Evolutionary conservation across 2,888 invertebrate species (phyloP), one percentile per base, ranked within the genome.

Genomic region (Proisotoma minuta): DNA sequence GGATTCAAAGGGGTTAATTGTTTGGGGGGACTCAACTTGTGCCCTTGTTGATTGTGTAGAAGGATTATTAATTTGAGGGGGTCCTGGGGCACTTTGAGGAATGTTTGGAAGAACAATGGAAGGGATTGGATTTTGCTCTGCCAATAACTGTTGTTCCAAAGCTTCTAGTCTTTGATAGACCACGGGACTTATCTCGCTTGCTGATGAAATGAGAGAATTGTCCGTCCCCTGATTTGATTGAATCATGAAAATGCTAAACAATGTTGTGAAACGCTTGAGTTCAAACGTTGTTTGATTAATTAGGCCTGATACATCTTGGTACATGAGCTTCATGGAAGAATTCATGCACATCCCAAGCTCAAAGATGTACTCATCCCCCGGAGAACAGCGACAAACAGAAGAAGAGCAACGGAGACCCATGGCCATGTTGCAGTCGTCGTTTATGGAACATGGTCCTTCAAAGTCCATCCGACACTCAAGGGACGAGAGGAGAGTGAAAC

Each of bases 341-440:
- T 64, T 67, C 29, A 67, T 51, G 24, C 67, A 67, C 8, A 53
- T 8, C 3, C 62, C 64, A 39, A 67, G 50, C 39, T 67, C 66
- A n/a, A 56, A 59, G 5, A 67, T 10, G 49, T 54, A 67, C 0
- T 60, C 12, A 10, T 48, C 57, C n/a, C 27, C 39, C 20, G 26
- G 18, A 2, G 47, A 24, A 34, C 67, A 67, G 12, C 24, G 34
- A 34, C 66, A 67, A 26, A 26, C 27, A n/a, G 59, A 62, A 10
- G 57, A 22, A 4, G 62, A 2, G 39, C 67, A 67, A 20, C 57
- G 28, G 0, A 67, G 40, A 47, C 54, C 61, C 28, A 43, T 56
- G 47, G 27, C 18, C 12, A 54, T 49, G 24, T 62, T 59, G 28
- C 67, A 67, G 51, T 64, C 64, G 22, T 20, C 22, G 1, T 54